Evolutionary conservation across 2,113 vertebrate genomes (phyloP).

Genomic region (Gnathonemus longibarbis): DNA sequence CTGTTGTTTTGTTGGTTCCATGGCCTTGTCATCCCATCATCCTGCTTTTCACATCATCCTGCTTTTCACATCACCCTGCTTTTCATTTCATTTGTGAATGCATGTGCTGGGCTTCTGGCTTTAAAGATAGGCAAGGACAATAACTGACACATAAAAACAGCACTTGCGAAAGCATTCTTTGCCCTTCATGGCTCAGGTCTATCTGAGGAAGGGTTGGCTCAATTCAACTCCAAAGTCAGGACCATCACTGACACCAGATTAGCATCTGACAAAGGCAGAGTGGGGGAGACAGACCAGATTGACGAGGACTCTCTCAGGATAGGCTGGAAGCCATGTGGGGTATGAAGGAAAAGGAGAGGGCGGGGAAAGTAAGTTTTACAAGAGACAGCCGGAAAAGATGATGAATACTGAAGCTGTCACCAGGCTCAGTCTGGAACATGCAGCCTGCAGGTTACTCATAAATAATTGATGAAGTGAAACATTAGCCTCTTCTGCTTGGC

Average conservation of each 20-base stretch:
- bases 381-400: conserved; percentile 64
- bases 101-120: neutral
- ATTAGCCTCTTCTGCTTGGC: conserved; percentile 49
- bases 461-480: conserved; percentile 80
- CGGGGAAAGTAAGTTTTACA: conserved; percentile 46
- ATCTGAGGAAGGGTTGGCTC: conserved; percentile 35
- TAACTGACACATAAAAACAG: conserved; percentile 19
- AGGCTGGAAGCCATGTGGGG: conserved; percentile 32
- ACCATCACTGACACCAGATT: conserved; percentile 44
- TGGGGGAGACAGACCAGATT: conserved; percentile 38
- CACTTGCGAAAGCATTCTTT: conserved; percentile 27
- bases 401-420: conserved; percentile 62
- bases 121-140: conserved; percentile 23
- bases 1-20: neutral
- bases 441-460: conserved; percentile 66
- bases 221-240: conserved; percentile 31
- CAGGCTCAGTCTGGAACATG: conserved; percentile 60
- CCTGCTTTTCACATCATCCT: conserved; percentile 11
- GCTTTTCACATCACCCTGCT: conserved; percentile 13
- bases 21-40: conserved; percentile 11
- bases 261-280: conserved; percentile 33
- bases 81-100: conserved; percentile 21
- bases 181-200: conserved; percentile 2
- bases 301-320: conserved; percentile 35
- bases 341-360: neutral